These are phyloP conservation scores for Drosophila nigrodunni DNA, from an alignment of 1,140 invertebrate species.

Conservation along the genomic window DNA sequence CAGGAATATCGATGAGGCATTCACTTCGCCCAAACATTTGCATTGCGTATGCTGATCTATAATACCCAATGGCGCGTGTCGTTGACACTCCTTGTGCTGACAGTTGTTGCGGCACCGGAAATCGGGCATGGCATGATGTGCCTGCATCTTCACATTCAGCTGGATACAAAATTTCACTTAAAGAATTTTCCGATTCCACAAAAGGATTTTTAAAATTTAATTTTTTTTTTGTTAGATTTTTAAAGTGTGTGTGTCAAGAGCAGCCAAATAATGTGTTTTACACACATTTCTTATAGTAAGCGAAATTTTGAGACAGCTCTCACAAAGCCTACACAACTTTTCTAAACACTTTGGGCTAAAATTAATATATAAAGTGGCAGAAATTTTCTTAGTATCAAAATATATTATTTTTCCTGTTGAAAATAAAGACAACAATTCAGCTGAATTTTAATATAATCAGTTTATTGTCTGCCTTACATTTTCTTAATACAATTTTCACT, in stretches of 20 bases:
- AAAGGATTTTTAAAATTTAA: neutral
- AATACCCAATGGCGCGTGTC: slow-evolving; percentile 69
- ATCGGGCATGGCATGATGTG: slow-evolving; percentile 76
- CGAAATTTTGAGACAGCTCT: neutral
- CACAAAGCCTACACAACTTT: neutral
- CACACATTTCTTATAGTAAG: neutral
- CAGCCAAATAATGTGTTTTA: slow-evolving; percentile 39
- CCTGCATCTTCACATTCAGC: slow-evolving; percentile 58
- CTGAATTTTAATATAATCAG: neutral
- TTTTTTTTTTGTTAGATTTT: slow-evolving; percentile 34
- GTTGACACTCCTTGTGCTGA: slow-evolving; percentile 77
- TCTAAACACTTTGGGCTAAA: too few species aligned
- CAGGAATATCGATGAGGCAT: slow-evolving; percentile 78
- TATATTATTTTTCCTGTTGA: too few species aligned
- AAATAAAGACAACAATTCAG: too few species aligned
- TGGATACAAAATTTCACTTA: neutral
- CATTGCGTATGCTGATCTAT: slow-evolving; percentile 77
- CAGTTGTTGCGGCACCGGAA: slow-evolving; percentile 77
- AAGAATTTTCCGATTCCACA: slow-evolving; percentile 15
- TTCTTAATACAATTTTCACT: neutral
- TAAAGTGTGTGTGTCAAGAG: slow-evolving; percentile 30
- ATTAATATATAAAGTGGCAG: too few species aligned
- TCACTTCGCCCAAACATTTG: slow-evolving; percentile 74
- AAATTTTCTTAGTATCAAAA: too few species aligned
- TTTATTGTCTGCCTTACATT: neutral